Conservation (phyloP, 37 sponge, comb jelly and placozoan species). For the Eunapius fragilis region DNA sequence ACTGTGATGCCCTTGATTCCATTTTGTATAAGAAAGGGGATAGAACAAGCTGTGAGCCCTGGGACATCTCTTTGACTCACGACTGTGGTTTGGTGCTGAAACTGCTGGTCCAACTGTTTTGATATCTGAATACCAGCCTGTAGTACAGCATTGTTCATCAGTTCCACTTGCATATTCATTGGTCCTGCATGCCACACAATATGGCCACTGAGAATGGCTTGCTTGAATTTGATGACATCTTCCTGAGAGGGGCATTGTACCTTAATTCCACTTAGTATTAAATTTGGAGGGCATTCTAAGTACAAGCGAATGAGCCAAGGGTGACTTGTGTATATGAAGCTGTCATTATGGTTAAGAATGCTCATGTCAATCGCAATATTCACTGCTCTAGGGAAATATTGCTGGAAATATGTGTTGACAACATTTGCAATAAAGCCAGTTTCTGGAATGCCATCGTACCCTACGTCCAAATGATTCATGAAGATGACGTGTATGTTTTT, state of each 20-base stretch:
- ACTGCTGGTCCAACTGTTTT: background rate
- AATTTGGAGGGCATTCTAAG: slow-evolving; percentile 69
- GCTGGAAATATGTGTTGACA: slow-evolving; percentile 61
- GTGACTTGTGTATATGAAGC: slow-evolving; percentile 78
- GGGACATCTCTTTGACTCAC: slow-evolving; percentile 70
- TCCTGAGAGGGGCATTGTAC: slow-evolving; percentile 45
- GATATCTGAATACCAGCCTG: slow-evolving; percentile 21
- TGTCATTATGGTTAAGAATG: background rate
- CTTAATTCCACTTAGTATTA: slow-evolving; percentile 43
- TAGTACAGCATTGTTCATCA: slow-evolving; percentile 47
- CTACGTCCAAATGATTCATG: slow-evolving; percentile 82
- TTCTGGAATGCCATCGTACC: slow-evolving; percentile 62
- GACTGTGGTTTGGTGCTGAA: slow-evolving; percentile 8
- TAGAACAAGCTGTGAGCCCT: slow-evolving; percentile 35
- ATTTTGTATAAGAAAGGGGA: slow-evolving; percentile 2
- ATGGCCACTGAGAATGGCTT: slow-evolving; percentile 22
- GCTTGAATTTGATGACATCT: slow-evolving; percentile 13
- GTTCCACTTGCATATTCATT: slow-evolving; percentile 74
- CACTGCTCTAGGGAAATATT: slow-evolving; percentile 67
- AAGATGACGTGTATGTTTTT: slow-evolving; percentile 64
- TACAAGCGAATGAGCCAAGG: slow-evolving; percentile 75
- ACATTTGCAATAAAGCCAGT: slow-evolving; percentile 52
- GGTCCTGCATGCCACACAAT: slow-evolving; percentile 70
- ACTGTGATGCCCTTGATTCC: slow-evolving; percentile 49
- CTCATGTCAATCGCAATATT: slow-evolving; percentile 28